Conservation (phyloP, 2,888 invertebrate genomes). For the Petrophora chlorosata region DNA sequence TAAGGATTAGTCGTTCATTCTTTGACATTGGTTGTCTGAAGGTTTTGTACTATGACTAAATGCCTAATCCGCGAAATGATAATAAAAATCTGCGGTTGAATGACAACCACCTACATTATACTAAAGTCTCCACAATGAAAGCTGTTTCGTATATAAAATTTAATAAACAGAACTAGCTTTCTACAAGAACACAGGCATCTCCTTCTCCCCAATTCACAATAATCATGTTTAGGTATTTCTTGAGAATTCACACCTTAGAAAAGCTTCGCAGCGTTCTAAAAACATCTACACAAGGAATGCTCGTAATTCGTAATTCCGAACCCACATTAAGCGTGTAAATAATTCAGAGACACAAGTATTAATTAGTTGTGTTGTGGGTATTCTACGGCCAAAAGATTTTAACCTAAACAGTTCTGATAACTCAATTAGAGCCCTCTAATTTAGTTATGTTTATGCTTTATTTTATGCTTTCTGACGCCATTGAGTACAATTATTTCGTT, state of each 20-base stretch:
- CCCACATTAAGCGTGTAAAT: conserved; percentile 25
- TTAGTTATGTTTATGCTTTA: too few species aligned
- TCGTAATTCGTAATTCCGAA: conserved; percentile 4
- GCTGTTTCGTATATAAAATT: too few species aligned
- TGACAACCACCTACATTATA: too few species aligned
- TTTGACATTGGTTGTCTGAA: too few species aligned
- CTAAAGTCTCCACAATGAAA: too few species aligned
- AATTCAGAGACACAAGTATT: conserved; percentile 30
- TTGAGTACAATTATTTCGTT: background rate
- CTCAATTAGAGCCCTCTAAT: conserved; percentile 15
- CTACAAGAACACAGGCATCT: background rate
- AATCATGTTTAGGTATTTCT: conserved; percentile 10
- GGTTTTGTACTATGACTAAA: too few species aligned
- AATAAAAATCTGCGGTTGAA: too few species aligned
- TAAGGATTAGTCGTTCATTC: too few species aligned
- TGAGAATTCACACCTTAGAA: conserved; percentile 2
- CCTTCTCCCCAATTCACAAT: background rate
- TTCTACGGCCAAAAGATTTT: conserved; percentile 26
- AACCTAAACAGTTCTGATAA: conserved; percentile 22
- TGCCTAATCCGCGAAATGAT: too few species aligned
- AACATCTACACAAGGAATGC: conserved; percentile 11
- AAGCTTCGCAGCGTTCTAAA: background rate
- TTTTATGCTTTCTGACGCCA: background rate
- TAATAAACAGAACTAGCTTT: too few species aligned
- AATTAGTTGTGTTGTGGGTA: conserved; percentile 27